Conservation (phyloP, 2,888 invertebrate species). For the Drosophila mayaguana region DNA sequence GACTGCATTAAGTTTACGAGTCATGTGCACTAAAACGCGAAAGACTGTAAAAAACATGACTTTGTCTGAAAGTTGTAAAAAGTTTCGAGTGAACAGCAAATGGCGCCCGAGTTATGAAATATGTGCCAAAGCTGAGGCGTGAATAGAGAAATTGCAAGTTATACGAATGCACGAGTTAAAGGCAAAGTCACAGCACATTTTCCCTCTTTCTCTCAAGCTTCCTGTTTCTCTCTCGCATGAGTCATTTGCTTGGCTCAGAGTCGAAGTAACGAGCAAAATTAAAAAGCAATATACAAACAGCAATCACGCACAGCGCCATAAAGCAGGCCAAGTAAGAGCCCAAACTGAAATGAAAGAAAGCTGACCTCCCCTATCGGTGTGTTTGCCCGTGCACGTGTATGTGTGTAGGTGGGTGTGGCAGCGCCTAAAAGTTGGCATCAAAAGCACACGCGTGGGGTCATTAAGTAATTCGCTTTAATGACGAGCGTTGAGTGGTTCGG, state of each 20-base stretch:
- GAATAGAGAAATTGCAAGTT: slow-evolving; percentile 52
- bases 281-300: slow-evolving; percentile 79
- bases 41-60: slow-evolving; percentile 41
- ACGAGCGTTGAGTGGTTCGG: slow-evolving; percentile 22
- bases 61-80: slow-evolving; percentile 62
- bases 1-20: slow-evolving; percentile 51
- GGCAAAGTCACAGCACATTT: slow-evolving; percentile 17
- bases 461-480: slow-evolving; percentile 79
- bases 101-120: slow-evolving; percentile 64
- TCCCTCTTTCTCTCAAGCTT: neutral
- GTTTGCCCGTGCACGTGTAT: neutral
- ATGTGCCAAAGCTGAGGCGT: slow-evolving; percentile 55
- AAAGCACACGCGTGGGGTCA: slow-evolving; percentile 74
- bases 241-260: neutral
- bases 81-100: slow-evolving; percentile 44
- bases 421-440: slow-evolving; percentile 75
- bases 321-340: slow-evolving; percentile 14
- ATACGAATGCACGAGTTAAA: slow-evolving; percentile 15
- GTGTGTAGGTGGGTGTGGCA: slow-evolving; percentile 27
- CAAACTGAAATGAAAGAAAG: slow-evolving; percentile 69
- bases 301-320: slow-evolving; percentile 68
- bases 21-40: slow-evolving; percentile 34
- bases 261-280: slow-evolving; percentile 72
- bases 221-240: neutral
- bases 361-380: slow-evolving; percentile 25